Evolutionary conservation across 2,113 vertebrate species (phyloP).

Genomic region (Strix uralensis): DNA sequence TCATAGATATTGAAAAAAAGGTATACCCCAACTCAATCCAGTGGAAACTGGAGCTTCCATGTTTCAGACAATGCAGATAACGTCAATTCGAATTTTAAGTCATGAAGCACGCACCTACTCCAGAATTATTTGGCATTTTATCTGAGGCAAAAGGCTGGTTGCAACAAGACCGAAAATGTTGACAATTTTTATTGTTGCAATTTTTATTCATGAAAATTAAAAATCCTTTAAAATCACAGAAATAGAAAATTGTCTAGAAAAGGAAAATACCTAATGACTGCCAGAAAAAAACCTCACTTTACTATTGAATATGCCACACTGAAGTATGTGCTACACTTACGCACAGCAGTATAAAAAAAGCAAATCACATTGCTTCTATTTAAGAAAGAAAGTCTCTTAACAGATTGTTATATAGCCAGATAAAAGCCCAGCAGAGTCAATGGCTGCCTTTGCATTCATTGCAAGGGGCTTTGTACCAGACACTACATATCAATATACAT

Average conservation of each 20-base stretch:
- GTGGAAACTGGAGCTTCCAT: neutral
- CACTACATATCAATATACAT: neutral
- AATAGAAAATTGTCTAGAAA: neutral
- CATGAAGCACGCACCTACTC: rapidly evolving
- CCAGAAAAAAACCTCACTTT: neutral
- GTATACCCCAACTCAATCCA: neutral
- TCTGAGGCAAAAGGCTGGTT: neutral
- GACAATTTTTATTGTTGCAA: neutral
- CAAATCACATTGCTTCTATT: neutral
- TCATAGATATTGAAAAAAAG: neutral
- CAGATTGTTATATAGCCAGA: neutral
- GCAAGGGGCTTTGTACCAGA: neutral
- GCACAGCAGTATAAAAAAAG: neutral
- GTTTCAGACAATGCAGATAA: neutral
- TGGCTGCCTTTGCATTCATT: neutral
- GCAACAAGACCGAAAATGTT: neutral
- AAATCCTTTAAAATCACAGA: neutral
- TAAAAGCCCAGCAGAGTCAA: neutral
- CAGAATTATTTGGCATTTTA: neutral
- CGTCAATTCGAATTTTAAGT: neutral
- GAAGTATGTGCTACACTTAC: neutral
- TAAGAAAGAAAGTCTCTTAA: neutral
- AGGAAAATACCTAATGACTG: neutral
- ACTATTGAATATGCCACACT: neutral
- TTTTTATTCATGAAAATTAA: neutral